Percentiles rank a stretch among this genome's conserved stretches.
Evolutionary conservation across 2,888 invertebrate species (phyloP).

Genomic region (Apotomis capreana): DNA sequence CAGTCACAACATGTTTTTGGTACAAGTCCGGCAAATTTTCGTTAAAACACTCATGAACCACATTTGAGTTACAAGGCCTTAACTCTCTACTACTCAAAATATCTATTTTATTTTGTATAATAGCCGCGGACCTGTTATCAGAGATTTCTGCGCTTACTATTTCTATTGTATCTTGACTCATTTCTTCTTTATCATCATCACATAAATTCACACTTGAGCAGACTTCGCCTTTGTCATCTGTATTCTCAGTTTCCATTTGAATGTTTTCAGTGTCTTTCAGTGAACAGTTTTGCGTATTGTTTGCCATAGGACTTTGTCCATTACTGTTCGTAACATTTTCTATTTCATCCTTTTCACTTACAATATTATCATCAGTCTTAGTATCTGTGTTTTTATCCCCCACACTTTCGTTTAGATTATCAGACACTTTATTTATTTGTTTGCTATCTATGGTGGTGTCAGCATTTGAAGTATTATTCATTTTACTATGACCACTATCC

Average conservation of each 20-base stretch:
- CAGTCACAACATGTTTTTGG: slow-evolving; percentile 54
- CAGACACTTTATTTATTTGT: background rate
- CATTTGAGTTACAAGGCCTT: slow-evolving; percentile 49
- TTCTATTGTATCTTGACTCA: background rate
- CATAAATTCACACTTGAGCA: slow-evolving; percentile 26
- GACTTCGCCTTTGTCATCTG: slow-evolving; percentile 8
- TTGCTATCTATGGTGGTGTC: background rate
- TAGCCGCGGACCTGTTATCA: slow-evolving; percentile 8
- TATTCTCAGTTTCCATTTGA: slow-evolving; percentile 19
- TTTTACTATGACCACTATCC: background rate
- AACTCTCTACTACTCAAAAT: slow-evolving; percentile 54
- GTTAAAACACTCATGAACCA: slow-evolving; percentile 52
- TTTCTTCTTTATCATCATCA: slow-evolving; percentile 15
- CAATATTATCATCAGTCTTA: slow-evolving; percentile 13
- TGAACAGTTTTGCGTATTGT: background rate
- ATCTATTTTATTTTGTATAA: slow-evolving; percentile 51
- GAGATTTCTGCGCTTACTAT: background rate
- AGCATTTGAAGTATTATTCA: background rate
- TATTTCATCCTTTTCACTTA: slow-evolving; percentile 7
- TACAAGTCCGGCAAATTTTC: slow-evolving; percentile 63
- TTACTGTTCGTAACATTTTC: background rate
- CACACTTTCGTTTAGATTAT: background rate
- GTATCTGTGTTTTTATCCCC: background rate
- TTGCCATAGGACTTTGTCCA: background rate
- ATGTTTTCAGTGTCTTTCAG: slow-evolving; percentile 2